Evolutionary conservation across 1,140 invertebrate species (phyloP).

Genomic region (Metaphire vulgaris): DNA sequence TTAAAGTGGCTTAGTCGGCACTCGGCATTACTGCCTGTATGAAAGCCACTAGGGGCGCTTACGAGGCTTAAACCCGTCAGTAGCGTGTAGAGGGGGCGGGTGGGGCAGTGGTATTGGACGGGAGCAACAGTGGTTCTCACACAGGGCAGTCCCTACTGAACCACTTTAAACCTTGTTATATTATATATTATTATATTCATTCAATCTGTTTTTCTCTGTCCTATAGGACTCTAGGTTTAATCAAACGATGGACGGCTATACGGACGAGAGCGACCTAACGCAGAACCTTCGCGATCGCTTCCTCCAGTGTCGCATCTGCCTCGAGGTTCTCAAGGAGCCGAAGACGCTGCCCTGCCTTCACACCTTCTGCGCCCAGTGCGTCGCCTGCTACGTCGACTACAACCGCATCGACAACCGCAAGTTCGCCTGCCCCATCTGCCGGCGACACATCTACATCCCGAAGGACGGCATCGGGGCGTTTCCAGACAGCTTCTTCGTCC

Average conservation of each 20-base stretch:
- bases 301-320: constrained; percentile 51
- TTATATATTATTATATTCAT: no score
- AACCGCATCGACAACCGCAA: constrained; percentile 51
- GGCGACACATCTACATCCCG: constrained; percentile 51
- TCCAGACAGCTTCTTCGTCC: constrained; percentile 53
- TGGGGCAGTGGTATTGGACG: no score
- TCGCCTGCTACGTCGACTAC: constrained; percentile 39
- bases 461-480: constrained; percentile 52
- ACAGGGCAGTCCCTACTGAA: no score
- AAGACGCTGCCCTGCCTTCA: constrained; percentile 83
- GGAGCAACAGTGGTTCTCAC: no score
- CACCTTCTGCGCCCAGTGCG: constrained; percentile 80
- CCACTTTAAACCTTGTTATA: no score
- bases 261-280: constrained; percentile 20
- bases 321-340: constrained; percentile 56
- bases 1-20: no score
- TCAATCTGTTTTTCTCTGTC: no score
- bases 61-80: no score
- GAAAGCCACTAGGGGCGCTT: no score
- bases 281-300: constrained; percentile 35
- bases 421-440: constrained; percentile 53
- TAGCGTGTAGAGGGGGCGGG: no score
- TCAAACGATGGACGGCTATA: neutral
- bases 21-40: no score
- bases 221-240: no score